Evolutionary conservation across 2,113 vertebrate species (phyloP), one percentile per base, ranked within the genome.

Genomic region (Perca flavescens): DNA sequence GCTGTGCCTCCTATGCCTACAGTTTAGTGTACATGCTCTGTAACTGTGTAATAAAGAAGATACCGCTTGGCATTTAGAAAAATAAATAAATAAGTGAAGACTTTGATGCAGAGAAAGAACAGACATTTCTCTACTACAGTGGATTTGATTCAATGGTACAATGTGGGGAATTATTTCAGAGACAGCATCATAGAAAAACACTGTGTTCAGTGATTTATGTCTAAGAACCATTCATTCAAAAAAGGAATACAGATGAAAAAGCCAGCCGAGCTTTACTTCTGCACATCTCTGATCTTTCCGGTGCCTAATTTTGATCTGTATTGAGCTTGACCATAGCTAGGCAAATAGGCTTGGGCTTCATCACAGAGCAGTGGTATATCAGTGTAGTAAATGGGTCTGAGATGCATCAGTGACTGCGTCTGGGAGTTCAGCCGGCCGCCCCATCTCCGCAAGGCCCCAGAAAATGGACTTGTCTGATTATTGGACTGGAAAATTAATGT

Each of bases 401-500:
- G 58, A 78, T 76, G 74, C 84, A 88, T 85, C 86, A 84, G 73
- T 58, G 79, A 64, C 65, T 54, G 52, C 17, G 19, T 86, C 79
- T 49, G 50, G 81, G 31, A 63, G 61, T 40, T 61, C 21, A 67
- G 75, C 43, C 9, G 60, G 61, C 34, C 12, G 28, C 21, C 58
- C 53, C 7, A n/a, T 86, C 74, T 68, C 28, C 21, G 36, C 56
- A 57, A 36, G 69, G 65, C 64, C 84, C 34, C 58, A 22, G 78
- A 87, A 89, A 85, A 89, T 79, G 22, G 69, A 87, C 60, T 83
- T 31, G 25, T 75, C 74, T 52, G 66, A 85, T 86, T 84, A 82
- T 76, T 87, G 81, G 76, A 81, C 88, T 88, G 89, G 92, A 93
- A 95, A 94, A 90, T 80, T 19, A 75, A 75, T 83, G 69, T 69